Base-by-base conservation (phyloP, 2,113 vertebrate species). In the Cacatua alba region DNA sequence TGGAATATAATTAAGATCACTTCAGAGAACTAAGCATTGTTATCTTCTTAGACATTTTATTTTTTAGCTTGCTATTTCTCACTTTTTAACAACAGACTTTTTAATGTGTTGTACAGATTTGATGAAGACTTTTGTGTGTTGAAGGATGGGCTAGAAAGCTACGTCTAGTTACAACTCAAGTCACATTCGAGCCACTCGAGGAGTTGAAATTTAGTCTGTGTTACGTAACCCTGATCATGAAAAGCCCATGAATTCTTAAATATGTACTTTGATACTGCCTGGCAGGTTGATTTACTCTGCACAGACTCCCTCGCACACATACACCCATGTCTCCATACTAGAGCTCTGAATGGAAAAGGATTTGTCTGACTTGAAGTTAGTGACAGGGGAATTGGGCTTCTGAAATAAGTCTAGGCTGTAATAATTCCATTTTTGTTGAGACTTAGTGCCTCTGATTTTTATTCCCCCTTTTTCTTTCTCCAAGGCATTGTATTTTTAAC, bases 181-280 rank as follows among this genome's bases (percentile, higher is more conserved):
- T 91, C 41, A 21, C 18, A 37, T 87, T 92, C 2, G 10, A 78
- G 53, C 29, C 55, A 68, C 64, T 55, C n/a, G n/a, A 75, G 37
- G 65, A 67, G 43, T 35, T 96, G 67, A 96, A 96, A 85, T 59
- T 19, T 64, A 68, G 46, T 57, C 77, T 80, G 53, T 69, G 72
- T 94, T 96, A 80, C 14, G 10, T 96, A 95, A 97, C 51, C 28
- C 46, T 2, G 3, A 71, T 90, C 93, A 94, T 86, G 85, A 92
- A 74, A 92, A 93, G 46, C 86, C 71, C 82, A 94, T 93, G 55
- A 96, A 92, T 97, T 95, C 90, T 91, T 96, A 92, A 95, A 52
- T 46, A 48, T 21, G 64, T 88, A 67, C 82, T 94, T 90, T 78
- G 82, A 90, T 95, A 81, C 64, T 78, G 39, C 48, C 72, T 92